Conservation (phyloP, 2,888 invertebrate genomes). For the Phragmatobia fuliginosa region DNA sequence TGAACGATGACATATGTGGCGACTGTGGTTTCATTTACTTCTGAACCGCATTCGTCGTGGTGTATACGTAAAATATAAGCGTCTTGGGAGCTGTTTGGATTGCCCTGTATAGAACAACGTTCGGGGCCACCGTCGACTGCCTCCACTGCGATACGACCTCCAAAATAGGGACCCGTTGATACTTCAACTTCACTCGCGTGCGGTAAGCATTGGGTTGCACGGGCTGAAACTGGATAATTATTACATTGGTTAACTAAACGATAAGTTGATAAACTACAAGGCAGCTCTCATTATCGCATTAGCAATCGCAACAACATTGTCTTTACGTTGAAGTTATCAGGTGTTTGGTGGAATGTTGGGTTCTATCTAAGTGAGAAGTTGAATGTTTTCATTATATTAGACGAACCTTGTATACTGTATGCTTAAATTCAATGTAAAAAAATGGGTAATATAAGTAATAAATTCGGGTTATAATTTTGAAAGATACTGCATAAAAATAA, state of each 20-base stretch:
- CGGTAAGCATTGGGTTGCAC: conserved; percentile 92
- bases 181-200: conserved; percentile 94
- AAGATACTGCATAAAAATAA: too few species aligned
- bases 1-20: conserved; percentile 94
- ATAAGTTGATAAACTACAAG: background rate
- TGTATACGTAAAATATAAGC: conserved; percentile 91
- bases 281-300: background rate
- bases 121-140: conserved; percentile 90
- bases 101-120: conserved; percentile 91
- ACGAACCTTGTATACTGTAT: background rate
- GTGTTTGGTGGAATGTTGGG: background rate
- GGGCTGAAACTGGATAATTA: conserved; percentile 89
- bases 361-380: background rate
- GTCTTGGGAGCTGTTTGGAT: conserved; percentile 90
- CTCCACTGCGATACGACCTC: conserved; percentile 92
- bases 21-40: conserved; percentile 92
- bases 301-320: background rate
- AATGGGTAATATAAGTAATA: too few species aligned
- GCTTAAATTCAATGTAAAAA: too few species aligned
- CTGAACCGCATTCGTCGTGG: conserved; percentile 91
- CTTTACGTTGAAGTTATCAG: background rate
- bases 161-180: conserved; percentile 93
- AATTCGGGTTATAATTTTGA: too few species aligned
- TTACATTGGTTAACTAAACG: background rate
- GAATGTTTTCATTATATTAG: background rate